A percentile compares a stretch with the other conserved stretches of the same genome.
Evolutionary conservation across 2,113 vertebrate species (phyloP).

Genomic region (zebrafish (Danio rerio)): GRCz12tu NC_133196.1:18542001-18542500

Average conservation of each 20-base stretch:
- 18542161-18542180: too few species aligned
- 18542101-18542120: too few species aligned
- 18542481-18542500: too few species aligned
- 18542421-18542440: background rate
- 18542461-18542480: too few species aligned
- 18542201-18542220: background rate
- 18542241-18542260: conserved; percentile 28
- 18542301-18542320: conserved; percentile 12
- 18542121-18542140: too few species aligned
- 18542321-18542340: background rate
- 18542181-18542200: too few species aligned
- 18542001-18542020: too few species aligned
- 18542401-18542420: background rate
- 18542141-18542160: too few species aligned
- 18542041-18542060: too few species aligned
- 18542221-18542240: conserved; percentile 25
- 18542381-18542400: background rate
- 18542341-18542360: background rate
- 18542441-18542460: background rate
- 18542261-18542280: background rate
- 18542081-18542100: too few species aligned
- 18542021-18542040: too few species aligned
- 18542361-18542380: conserved; percentile 16
- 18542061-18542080: too few species aligned
- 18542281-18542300: background rate